These are phyloP conservation scores for Drosophila baimaii DNA, from an alignment of 1,140 invertebrate genomes.

Conservation along the genomic window DNA sequence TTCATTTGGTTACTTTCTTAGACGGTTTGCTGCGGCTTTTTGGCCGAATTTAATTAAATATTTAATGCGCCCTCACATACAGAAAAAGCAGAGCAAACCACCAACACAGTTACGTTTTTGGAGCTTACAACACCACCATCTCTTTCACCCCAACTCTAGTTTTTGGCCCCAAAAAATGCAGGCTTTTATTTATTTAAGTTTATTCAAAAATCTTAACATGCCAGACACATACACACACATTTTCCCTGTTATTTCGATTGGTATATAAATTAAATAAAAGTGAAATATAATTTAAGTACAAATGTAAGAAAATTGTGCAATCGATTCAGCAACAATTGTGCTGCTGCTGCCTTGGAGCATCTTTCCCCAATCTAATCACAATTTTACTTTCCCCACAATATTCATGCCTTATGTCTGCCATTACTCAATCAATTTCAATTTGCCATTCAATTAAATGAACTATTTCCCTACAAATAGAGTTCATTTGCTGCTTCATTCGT, in stretches of 20 bases:
- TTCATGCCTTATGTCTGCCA: constrained; percentile 4
- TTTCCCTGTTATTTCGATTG: background rate
- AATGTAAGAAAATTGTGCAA: background rate
- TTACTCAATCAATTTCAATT: constrained; percentile 40
- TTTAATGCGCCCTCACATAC: constrained; percentile 56
- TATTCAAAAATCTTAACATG: background rate
- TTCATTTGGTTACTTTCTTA: constrained; percentile 75
- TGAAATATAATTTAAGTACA: background rate
- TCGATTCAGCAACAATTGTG: constrained; percentile 5
- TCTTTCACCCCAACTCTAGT: background rate
- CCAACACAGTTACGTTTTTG: background rate
- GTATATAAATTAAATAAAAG: background rate
- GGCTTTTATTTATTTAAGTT: constrained; percentile 6
- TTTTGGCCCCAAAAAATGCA: background rate
- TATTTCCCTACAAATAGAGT: constrained; percentile 24
- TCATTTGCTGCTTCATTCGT: constrained; percentile 15
- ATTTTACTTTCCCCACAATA: constrained; percentile 6
- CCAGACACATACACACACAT: too few relatives aligned
- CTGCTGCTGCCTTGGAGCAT: background rate
- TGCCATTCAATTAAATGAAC: constrained; percentile 35
- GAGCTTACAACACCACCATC: background rate
- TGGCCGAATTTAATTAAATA: constrained; percentile 79
- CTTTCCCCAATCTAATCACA: background rate
- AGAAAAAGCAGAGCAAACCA: constrained; percentile 7
- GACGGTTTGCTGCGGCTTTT: constrained; percentile 55